These are phyloP conservation scores for Drosophila macrothrix DNA, from an alignment of 2,888 invertebrate species.

Conservation along the genomic window DNA sequence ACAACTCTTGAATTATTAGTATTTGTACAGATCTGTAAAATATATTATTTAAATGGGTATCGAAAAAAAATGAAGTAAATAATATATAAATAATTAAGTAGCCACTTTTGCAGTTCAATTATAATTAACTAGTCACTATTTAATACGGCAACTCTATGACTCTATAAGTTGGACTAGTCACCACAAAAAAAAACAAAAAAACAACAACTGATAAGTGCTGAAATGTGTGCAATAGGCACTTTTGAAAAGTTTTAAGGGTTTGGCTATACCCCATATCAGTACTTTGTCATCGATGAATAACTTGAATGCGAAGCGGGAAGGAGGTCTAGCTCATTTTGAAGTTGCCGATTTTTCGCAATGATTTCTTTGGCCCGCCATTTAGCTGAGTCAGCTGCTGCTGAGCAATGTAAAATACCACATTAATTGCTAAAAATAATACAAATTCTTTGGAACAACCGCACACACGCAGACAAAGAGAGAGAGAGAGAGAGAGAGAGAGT, in stretches of 20 bases:
- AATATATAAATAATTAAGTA: not conserved
- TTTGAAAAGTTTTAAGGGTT: slow-evolving; percentile 39
- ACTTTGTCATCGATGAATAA: slow-evolving; percentile 67
- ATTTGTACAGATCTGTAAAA: not conserved
- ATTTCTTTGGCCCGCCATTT: slow-evolving; percentile 13
- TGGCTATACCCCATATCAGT: slow-evolving; percentile 44
- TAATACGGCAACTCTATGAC: not conserved
- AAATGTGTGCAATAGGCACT: not conserved
- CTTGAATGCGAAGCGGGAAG: not conserved
- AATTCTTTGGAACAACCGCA: slow-evolving; percentile 36
- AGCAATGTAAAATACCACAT: slow-evolving; percentile 28
- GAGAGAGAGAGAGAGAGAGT: not conserved
- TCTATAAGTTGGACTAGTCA: slow-evolving; percentile 8
- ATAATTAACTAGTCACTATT: not conserved
- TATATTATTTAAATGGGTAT: not conserved
- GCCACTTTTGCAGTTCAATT: not conserved
- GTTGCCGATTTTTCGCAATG: slow-evolving; percentile 39
- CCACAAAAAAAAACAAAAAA: not conserved
- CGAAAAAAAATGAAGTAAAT: not conserved
- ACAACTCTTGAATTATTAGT: not conserved
- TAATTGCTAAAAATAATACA: slow-evolving; percentile 42
- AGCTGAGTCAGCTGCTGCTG: slow-evolving; percentile 44
- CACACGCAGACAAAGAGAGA: not conserved
- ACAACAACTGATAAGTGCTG: slow-evolving; percentile 25
- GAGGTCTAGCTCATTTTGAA: slow-evolving; percentile 40